A percentile compares a stretch with the other conserved stretches of the same genome.
phyloP scores from a whole-genome alignment of 2,888 invertebrate species.

The Oegoconia quadripuncta region DNA sequence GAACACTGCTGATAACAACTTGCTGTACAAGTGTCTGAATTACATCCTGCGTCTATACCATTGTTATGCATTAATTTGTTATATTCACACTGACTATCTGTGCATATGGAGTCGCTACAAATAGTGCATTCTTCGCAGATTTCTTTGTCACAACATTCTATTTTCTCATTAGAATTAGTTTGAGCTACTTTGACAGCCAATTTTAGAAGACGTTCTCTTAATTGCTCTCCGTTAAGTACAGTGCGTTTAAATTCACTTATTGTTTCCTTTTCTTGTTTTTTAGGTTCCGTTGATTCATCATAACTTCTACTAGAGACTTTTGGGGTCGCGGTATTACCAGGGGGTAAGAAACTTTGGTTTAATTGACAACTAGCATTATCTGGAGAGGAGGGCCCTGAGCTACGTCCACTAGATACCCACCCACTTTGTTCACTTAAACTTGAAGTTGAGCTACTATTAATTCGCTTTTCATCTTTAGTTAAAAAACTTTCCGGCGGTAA shows the following conservation, averaged over 20 bases:
- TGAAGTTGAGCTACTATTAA: conserved; percentile 80
- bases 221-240: conserved; percentile 81
- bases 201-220: conserved; percentile 82
- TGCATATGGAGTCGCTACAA: conserved; percentile 74
- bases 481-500: conserved; percentile 70
- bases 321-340: conserved; percentile 44
- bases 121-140: conserved; percentile 73
- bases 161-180: conserved; percentile 65
- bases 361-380: conserved; percentile 76
- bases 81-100: conserved; percentile 73
- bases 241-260: conserved; percentile 69
- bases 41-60: conserved; percentile 64
- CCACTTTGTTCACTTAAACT: conserved; percentile 91
- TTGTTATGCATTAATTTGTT: conserved; percentile 70
- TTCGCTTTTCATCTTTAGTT: conserved; percentile 62
- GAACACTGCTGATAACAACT: conserved; percentile 63
- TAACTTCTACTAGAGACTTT: conserved; percentile 45
- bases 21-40: conserved; percentile 65
- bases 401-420: conserved; percentile 90
- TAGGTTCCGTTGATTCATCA: conserved; percentile 37
- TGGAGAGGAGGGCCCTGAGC: conserved; percentile 82
- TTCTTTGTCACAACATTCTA: conserved; percentile 76
- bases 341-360: conserved; percentile 64
- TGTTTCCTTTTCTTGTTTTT: conserved; percentile 50
- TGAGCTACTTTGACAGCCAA: conserved; percentile 76